phyloP scores from a whole-genome alignment of 1,140 invertebrate species.

The Bombus waltoni region DNA sequence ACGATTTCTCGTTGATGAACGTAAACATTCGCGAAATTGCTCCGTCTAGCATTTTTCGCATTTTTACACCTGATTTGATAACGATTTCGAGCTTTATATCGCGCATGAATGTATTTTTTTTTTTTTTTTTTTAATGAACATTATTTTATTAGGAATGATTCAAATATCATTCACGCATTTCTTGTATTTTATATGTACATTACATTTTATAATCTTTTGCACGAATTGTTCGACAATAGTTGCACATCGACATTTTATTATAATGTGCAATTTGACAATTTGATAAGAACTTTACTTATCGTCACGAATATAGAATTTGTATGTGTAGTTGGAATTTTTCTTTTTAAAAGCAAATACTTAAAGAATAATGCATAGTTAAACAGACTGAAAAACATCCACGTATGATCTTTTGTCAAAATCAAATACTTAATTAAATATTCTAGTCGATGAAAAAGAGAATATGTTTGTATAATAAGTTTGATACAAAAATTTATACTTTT shows the following conservation, averaged over 20 bases:
- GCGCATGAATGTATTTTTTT: background rate
- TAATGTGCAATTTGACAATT: background rate
- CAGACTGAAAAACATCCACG: background rate
- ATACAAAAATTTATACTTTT: constrained; percentile 26
- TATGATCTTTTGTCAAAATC: background rate
- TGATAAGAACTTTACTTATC: no score
- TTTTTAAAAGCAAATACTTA: background rate
- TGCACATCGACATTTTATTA: constrained; percentile 23
- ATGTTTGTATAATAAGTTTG: constrained; percentile 21
- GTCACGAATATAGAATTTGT: background rate
- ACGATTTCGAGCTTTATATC: background rate
- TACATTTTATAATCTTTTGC: background rate
- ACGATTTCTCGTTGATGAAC: constrained; percentile 24
- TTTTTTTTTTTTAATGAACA: background rate
- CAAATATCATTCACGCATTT: constrained; percentile 11
- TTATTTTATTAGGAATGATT: constrained; percentile 17
- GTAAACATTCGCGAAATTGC: background rate
- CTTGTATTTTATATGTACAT: background rate
- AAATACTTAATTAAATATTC: constrained; percentile 22
- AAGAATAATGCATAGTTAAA: background rate
- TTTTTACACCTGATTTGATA: background rate
- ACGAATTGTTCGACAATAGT: background rate
- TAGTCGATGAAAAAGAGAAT: constrained; percentile 45
- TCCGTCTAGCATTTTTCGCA: no score
- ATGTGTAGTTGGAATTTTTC: background rate